phyloP scores from a whole-genome alignment of 2,113 vertebrate species.

The Empidonax traillii region DNA sequence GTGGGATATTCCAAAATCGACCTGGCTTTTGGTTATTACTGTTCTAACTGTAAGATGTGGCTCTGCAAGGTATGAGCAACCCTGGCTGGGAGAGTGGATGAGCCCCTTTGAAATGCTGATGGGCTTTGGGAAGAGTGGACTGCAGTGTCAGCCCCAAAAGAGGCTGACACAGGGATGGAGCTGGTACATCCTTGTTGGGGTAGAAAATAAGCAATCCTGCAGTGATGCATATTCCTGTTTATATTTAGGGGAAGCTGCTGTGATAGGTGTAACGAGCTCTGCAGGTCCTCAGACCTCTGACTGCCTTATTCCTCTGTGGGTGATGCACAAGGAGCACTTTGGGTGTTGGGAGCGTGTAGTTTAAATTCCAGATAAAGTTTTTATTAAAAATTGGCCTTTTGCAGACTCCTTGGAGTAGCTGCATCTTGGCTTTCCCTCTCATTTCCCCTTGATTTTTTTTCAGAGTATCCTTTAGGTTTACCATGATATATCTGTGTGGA shows the following conservation, averaged over 20 bases:
- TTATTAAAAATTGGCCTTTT: neutral
- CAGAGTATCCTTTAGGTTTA: neutral
- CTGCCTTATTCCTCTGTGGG: accelerated
- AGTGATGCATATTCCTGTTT: accelerated
- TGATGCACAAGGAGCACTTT: neutral
- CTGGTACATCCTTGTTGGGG: too few species aligned
- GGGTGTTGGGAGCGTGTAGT: accelerated
- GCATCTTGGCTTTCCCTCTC: neutral
- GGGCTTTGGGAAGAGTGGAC: neutral
- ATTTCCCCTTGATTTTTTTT: neutral
- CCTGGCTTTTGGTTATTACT: neutral
- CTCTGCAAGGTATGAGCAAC: neutral
- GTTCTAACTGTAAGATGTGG: accelerated
- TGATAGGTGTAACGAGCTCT: neutral
- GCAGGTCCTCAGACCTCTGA: neutral
- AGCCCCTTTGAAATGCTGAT: neutral
- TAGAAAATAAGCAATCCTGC: neutral
- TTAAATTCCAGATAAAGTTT: neutral
- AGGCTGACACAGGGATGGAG: neutral
- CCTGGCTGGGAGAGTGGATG: neutral
- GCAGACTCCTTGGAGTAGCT: neutral
- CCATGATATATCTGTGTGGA: accelerated
- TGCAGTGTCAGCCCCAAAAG: accelerated
- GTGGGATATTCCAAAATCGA: neutral
- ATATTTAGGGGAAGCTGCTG: neutral